These are phyloP conservation scores for Chondrosia reniformis DNA, from an alignment of 37 sponge, comb jelly and placozoan species.

Conservation along the genomic window DNA sequence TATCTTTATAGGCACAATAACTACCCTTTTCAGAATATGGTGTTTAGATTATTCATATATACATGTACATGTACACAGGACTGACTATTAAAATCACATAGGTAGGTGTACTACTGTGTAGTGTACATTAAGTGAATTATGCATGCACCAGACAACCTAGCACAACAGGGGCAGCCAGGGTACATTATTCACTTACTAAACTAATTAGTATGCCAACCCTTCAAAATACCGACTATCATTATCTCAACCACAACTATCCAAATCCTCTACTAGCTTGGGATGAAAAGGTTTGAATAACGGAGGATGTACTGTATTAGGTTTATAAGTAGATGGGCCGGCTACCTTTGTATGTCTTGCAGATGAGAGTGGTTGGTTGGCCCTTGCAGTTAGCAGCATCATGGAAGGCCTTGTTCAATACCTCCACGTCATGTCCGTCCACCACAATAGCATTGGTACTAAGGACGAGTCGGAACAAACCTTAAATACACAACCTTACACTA, in stretches of 20 bases:
- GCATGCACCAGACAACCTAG: too few species aligned
- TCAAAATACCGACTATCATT: not conserved
- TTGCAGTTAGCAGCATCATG: slow-evolving; percentile 68
- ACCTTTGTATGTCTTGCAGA: slow-evolving; percentile 93
- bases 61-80: too few species aligned
- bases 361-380: slow-evolving; percentile 84
- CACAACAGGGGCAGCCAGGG: too few species aligned
- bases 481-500: too few species aligned
- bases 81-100: too few species aligned
- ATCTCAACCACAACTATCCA: not conserved
- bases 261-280: not conserved
- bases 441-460: slow-evolving; percentile 85
- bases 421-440: slow-evolving; percentile 91
- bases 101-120: too few species aligned
- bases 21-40: too few species aligned
- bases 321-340: not conserved
- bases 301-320: not conserved
- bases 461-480: too few species aligned
- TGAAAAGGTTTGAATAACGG: not conserved
- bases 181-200: too few species aligned
- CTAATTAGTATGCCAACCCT: too few species aligned
- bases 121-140: too few species aligned
- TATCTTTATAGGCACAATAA: not conserved
- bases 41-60: too few species aligned
- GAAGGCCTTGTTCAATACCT: slow-evolving; percentile 65